Base-by-base conservation (phyloP, 1,140 invertebrate genomes). In the Augochlora pura region DNA sequence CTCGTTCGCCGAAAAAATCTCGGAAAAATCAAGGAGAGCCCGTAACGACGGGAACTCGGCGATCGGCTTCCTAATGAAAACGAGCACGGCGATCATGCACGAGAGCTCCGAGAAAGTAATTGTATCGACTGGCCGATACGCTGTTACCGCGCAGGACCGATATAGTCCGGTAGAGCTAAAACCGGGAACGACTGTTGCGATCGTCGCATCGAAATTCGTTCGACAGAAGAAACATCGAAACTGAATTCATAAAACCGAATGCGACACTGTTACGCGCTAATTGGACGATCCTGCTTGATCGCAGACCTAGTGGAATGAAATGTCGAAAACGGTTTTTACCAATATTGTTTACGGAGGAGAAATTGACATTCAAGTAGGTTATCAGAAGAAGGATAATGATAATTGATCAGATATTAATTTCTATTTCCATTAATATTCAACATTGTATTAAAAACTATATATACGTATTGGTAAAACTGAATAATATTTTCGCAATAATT, bases 21-120 rank as follows among this genome's bases (percentile, higher is more conserved):
- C 18, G 54, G 27, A 68, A 62, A 76, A 67, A 64, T 73, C 52
- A 70, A 70, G 54, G 27, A 59, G n/a, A 70, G 2, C 25, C 38
- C 59, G 42, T 21, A 23, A 71, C 54, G 38, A 16, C 23, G 66
- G 23, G 14, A 23, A n/a, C 25, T 6, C 5, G 25, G 10, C 27
- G n/a, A 38, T 27, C 49, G 16, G 64, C 10, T 57, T 21, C 49
- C 67, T 69, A 69, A 68, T 68, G 42, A 27, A 52, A 49, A 68
- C 66, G 42, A 68, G 66, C 46, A 1, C 38, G 18, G 25, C 66
- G 25, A 68, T 54, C 66, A 23, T 68, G 12, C 46, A 6, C 38
- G n/a, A 3, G 14, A 38, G 18, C n/a, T 42, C 18, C 16, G 27
- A 21, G 66, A 23, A 54, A 68, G 27, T 68, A 68, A 68, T 68